These are phyloP conservation scores for Origma solitaria DNA, from an alignment of 2,113 vertebrate genomes.

Conservation along the genomic window DNA sequence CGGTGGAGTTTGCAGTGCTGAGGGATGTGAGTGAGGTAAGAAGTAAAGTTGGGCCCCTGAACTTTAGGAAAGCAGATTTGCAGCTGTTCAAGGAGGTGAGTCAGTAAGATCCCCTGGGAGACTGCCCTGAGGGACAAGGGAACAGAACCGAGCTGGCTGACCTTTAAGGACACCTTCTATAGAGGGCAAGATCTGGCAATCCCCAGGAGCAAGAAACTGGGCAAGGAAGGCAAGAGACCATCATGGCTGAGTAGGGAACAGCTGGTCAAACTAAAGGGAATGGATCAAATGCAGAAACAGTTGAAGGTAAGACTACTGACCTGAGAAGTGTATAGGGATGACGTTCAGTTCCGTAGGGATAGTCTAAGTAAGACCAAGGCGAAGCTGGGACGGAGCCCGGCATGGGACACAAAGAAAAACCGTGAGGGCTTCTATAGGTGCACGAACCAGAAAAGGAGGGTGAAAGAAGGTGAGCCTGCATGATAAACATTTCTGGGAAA, in stretches of 20 bases:
- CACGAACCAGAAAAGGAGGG: neutral
- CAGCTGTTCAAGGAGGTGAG: neutral
- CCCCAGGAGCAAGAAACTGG: neutral
- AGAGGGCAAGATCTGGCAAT: neutral
- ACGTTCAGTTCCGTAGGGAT: neutral
- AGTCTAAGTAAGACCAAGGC: neutral
- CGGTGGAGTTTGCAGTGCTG: neutral
- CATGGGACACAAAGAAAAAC: neutral
- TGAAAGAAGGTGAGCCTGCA: neutral
- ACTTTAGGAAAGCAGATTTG: neutral
- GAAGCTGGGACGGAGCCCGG: neutral
- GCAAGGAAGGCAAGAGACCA: neutral
- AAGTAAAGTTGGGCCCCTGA: too few species aligned
- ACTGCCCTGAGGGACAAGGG: too few species aligned
- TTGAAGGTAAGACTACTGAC: neutral
- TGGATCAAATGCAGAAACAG: neutral
- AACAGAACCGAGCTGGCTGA: neutral
- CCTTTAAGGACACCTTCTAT: neutral
- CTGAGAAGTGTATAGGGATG: neutral
- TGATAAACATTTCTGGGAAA: neutral
- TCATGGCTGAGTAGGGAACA: neutral
- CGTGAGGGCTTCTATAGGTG: neutral
- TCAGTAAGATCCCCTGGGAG: neutral
- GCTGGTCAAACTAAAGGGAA: neutral
- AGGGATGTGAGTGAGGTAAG: too few species aligned